Base-by-base conservation (phyloP, 2,113 vertebrate genomes). In the Dipodomys ordii region DNA sequence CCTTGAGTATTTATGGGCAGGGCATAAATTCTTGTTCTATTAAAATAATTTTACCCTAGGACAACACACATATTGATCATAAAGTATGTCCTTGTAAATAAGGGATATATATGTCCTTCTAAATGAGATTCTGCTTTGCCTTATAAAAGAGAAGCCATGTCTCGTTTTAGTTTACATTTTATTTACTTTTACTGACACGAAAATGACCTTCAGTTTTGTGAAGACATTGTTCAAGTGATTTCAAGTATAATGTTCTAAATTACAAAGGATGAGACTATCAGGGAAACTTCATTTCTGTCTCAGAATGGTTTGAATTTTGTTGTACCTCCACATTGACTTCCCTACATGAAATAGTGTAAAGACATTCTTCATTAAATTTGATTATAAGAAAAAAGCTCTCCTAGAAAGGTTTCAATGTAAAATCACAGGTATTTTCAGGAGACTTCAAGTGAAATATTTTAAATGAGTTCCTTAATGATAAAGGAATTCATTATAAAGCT, bases 401-500 rank as follows among this genome's bases (percentile, higher is more conserved):
- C 15, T 85, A 82, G 35, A 0, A 97, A 82, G 22, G 32, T 85
- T 97, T 95, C 27, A 94, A 49, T 35, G 94, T 84, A 39, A 5
- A n/a, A 49, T 16, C 3, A 49, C 25, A 68, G 84, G 62, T 96
- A 16, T 95, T 95, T 95, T 93, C 91, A 89, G 73, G 64, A 97
- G 85, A 71, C 71, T 91, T 71, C 44, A 91, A 83, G 30, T 85
- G 81, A 93, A 96, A 92, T 1, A 97, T 65, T 88, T 90, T 23
- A 80, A 96, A 94, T 95, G 49, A 6, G 27, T 96, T 96, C 96
- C 27, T 83, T 96, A 96, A 95, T 2, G 64, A 83, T 39, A 93
- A 91, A 94, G 49, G 25, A 60, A 92, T 81, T 92, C 44, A 27
- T 12, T 96, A 77, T 39, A 32, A 96, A 0, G 1, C 30, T 28